Conservation (phyloP, 2,888 invertebrate species). For the Antitype chi region DNA sequence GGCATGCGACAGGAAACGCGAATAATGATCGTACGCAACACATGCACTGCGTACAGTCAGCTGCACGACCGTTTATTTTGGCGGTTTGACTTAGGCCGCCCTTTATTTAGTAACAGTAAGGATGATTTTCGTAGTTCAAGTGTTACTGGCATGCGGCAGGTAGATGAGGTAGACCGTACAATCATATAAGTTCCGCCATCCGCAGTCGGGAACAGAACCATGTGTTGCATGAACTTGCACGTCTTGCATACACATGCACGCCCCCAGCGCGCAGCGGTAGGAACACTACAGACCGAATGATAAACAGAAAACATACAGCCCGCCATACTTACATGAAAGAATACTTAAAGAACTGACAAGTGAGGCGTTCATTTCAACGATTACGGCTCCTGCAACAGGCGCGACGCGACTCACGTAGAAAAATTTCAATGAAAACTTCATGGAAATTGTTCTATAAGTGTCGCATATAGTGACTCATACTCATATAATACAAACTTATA, state of each 20-base stretch:
- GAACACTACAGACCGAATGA: too few species aligned
- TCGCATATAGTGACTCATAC: too few species aligned
- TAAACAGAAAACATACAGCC: neutral
- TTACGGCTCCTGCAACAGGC: too few species aligned
- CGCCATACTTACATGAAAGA: neutral
- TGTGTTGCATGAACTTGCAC: neutral
- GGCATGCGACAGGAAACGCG: slow-evolving; percentile 33
- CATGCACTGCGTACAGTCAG: neutral
- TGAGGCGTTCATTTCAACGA: neutral
- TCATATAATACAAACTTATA: too few species aligned
- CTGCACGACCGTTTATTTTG: neutral
- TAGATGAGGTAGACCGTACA: neutral
- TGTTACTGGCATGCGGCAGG: neutral
- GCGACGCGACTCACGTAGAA: too few species aligned
- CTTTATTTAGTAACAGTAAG: neutral
- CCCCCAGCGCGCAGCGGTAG: neutral
- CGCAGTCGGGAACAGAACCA: neutral
- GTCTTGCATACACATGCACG: neutral
- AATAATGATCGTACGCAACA: slow-evolving; percentile 33
- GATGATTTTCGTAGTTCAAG: neutral
- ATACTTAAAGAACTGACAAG: neutral
- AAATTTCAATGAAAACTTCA: too few species aligned
- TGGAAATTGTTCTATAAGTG: too few species aligned
- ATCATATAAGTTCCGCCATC: neutral
- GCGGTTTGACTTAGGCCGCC: neutral